A percentile compares a stretch with the other conserved stretches of the same genome.
Conservation (phyloP, 2,888 invertebrate genomes). For the Rhopalosiphum nymphaeae region DNA sequence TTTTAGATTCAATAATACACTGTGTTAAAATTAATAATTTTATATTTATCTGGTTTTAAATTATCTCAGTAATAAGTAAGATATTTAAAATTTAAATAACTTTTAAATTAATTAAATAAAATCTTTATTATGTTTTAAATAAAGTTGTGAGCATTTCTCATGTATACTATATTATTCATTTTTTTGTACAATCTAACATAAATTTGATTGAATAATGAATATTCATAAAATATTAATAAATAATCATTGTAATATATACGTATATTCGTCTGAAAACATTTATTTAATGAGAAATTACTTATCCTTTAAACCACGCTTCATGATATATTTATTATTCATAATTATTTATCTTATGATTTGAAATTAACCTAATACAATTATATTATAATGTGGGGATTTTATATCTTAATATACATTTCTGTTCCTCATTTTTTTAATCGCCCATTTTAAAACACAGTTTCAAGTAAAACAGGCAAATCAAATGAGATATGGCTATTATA, state of each 20-base stretch:
- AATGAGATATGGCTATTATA: not conserved
- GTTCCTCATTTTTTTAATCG: not conserved
- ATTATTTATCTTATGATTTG: not conserved
- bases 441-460: not conserved
- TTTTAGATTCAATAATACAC: not conserved
- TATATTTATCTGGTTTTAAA: not conserved
- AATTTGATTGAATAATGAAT: not conserved
- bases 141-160: not conserved
- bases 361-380: not conserved
- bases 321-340: not conserved
- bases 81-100: not conserved
- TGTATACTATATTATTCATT: not conserved
- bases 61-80: not conserved
- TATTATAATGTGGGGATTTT: not conserved
- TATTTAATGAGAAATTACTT: not conserved
- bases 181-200: not conserved
- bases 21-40: not conserved
- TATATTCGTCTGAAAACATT: not conserved
- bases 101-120: not conserved
- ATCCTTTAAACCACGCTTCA: not conserved
- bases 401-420: not conserved
- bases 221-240: not conserved
- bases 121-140: not conserved
- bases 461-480: not conserved
- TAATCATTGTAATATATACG: not conserved